These are phyloP conservation scores for Butorides virescens DNA, from an alignment of 2,113 vertebrate genomes.

Conservation along the genomic window DNA sequence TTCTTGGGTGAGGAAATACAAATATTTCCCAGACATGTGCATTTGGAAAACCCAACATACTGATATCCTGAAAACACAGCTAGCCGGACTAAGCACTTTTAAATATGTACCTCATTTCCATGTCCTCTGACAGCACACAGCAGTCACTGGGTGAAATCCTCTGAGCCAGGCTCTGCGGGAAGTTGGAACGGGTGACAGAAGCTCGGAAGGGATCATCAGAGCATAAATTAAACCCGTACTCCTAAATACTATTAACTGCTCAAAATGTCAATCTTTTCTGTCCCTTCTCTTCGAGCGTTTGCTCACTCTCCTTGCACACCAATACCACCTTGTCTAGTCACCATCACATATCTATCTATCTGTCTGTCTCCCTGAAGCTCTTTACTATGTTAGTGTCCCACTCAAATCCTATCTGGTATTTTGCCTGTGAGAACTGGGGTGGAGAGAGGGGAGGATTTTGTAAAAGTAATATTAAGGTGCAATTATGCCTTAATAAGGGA, in stretches of 20 bases:
- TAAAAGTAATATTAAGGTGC: background rate
- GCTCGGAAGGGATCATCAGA: background rate
- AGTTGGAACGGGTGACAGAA: background rate
- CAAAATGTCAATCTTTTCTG: background rate
- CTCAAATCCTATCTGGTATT: background rate
- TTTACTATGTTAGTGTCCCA: background rate
- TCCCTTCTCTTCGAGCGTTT: background rate
- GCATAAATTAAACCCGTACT: background rate
- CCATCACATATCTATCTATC: background rate
- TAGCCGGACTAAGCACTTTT: background rate
- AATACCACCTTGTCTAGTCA: background rate
- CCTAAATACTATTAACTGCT: background rate
- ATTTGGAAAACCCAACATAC: background rate
- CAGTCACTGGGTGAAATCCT: background rate
- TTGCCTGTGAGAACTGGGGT: background rate
- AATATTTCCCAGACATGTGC: background rate
- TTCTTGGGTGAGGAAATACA: background rate
- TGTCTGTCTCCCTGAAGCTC: background rate
- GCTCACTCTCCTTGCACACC: background rate
- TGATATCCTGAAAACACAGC: background rate
- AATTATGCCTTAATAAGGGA: background rate
- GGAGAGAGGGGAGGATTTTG: background rate
- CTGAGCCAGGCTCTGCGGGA: rapidly evolving
- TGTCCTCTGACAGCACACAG: background rate
- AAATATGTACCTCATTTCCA: background rate